Conservation (phyloP, 2,888 invertebrate genomes). For the Drosophila maculinotata region DNA sequence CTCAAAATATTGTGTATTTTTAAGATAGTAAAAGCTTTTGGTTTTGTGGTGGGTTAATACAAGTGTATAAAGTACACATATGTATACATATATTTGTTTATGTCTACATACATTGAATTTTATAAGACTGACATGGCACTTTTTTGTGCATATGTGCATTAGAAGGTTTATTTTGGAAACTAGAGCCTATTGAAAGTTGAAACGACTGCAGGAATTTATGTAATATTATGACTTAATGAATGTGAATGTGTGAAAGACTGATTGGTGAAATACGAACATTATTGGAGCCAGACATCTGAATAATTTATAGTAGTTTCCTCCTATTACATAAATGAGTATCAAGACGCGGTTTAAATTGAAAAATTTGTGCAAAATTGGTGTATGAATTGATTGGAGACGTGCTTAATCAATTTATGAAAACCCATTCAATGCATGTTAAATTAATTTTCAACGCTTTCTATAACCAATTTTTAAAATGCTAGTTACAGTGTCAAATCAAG, state of each 20-base stretch:
- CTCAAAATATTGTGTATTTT: conserved; percentile 1
- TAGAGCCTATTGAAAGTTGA: background rate
- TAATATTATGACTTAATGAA: background rate
- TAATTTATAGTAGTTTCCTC: too few species aligned
- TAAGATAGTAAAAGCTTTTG: conserved; percentile 11
- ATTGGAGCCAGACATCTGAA: too few species aligned
- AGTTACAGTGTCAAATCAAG: too few species aligned
- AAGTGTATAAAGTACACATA: background rate
- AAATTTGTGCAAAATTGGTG: too few species aligned
- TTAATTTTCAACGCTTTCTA: too few species aligned
- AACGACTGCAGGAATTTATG: background rate
- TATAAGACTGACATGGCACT: background rate
- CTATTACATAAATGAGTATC: too few species aligned
- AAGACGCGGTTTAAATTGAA: too few species aligned
- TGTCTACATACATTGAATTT: background rate
- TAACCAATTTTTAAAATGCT: too few species aligned
- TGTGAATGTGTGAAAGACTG: too few species aligned
- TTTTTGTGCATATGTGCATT: background rate
- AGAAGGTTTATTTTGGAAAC: background rate
- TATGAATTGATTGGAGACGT: too few species aligned
- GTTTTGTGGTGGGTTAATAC: conserved; percentile 2
- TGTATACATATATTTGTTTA: background rate
- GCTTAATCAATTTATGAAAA: background rate
- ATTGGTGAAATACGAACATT: too few species aligned
- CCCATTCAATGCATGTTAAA: too few species aligned